Evolutionary conservation across 2,888 invertebrate species (phyloP).

Genomic region (Antheraea yamamai): DNA sequence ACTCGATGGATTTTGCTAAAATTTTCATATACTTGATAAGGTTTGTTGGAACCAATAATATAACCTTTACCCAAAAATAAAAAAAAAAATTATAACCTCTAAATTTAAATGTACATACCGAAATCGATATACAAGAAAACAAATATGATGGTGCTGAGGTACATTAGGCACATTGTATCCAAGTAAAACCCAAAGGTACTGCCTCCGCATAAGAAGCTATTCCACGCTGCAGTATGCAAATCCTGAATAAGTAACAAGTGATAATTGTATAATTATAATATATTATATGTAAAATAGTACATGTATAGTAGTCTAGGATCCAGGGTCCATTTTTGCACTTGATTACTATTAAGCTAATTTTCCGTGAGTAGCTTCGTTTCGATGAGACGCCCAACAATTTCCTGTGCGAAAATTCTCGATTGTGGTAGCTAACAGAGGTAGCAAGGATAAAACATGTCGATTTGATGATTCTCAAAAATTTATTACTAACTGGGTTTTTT

Average conservation of each 20-base stretch:
- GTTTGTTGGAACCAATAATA: neutral
- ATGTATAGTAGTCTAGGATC: too few species aligned
- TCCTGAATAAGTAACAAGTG: slow-evolving; percentile 64
- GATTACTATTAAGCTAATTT: too few species aligned
- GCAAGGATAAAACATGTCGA: too few species aligned
- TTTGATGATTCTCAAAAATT: too few species aligned
- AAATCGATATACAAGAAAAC: slow-evolving; percentile 82
- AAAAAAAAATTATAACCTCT: neutral
- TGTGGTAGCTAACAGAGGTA: too few species aligned
- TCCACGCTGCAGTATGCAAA: slow-evolving; percentile 85
- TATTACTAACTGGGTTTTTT: too few species aligned
- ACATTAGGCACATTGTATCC: slow-evolving; percentile 84
- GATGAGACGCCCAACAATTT: too few species aligned
- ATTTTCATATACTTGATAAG: neutral
- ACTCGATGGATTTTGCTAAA: neutral
- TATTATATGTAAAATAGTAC: too few species aligned
- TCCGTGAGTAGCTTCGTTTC: too few species aligned
- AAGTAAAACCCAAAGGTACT: slow-evolving; percentile 85
- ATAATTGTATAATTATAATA: neutral
- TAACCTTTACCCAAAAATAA: neutral
- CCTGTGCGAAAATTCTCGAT: too few species aligned
- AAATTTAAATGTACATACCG: slow-evolving; percentile 49
- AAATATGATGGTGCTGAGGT: slow-evolving; percentile 84
- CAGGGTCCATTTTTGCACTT: too few species aligned
- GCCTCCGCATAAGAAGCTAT: slow-evolving; percentile 83